Conservation (phyloP, 2,797 vertebrate species). For the Urocyon cinereoargenteus region DNA sequence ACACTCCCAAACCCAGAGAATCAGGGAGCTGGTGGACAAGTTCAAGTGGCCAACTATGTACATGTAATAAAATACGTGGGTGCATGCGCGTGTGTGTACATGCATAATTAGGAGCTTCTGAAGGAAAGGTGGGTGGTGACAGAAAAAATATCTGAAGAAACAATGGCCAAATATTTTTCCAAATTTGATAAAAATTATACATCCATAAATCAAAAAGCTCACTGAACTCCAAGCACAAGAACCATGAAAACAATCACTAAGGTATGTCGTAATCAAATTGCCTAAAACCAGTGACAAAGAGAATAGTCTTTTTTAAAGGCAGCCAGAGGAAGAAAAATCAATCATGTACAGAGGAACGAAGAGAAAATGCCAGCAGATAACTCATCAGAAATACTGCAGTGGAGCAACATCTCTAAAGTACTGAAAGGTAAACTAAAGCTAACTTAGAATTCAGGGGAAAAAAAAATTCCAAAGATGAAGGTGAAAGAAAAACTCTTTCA, state of each 20-base stretch:
- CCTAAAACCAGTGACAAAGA: conserved; percentile 21
- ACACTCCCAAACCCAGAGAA: not conserved
- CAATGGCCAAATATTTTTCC: not conserved
- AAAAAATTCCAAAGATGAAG: conserved; percentile 41
- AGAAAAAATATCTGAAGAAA: conserved; percentile 31
- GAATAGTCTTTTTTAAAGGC: conserved; percentile 44
- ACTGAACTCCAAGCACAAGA: conserved; percentile 29
- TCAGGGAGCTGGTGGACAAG: not conserved
- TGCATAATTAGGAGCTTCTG: not conserved
- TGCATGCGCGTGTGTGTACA: not conserved
- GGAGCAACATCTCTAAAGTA: not conserved
- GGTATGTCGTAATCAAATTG: not conserved
- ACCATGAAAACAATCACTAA: conserved; percentile 38
- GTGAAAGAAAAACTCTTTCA: conserved; percentile 21
- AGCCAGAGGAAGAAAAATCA: not conserved
- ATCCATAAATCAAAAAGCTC: not conserved
- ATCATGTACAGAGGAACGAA: not conserved
- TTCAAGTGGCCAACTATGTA: not conserved
- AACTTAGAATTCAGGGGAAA: not conserved
- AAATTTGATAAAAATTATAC: conserved; percentile 57
- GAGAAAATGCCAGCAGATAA: not conserved
- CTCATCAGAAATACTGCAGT: not conserved
- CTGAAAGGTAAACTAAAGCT: not conserved
- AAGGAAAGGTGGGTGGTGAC: not conserved
- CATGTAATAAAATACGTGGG: not conserved